A percentile compares a stretch with the other conserved stretches of the same genome.
Conservation (phyloP, 2,797 vertebrate genomes). For the Peromyscus aztecus region DNA sequence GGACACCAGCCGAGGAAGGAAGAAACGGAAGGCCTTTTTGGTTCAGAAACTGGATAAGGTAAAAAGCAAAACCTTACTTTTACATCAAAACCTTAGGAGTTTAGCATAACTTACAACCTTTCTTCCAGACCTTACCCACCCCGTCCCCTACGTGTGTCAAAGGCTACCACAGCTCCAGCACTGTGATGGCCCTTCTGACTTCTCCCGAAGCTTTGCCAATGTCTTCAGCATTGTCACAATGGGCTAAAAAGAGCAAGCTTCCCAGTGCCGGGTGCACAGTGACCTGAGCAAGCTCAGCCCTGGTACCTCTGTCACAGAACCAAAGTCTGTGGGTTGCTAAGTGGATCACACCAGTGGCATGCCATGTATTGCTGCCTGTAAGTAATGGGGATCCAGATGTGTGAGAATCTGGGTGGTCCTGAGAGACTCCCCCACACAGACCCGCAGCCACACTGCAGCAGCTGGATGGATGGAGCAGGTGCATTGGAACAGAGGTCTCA, state of each 20-base stretch:
- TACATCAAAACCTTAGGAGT: not conserved
- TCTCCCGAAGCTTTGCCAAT: constrained; percentile 29
- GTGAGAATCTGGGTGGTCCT: constrained; percentile 60
- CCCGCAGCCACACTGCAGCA: constrained; percentile 3
- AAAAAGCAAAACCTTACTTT: not conserved
- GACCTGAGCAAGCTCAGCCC: not conserved
- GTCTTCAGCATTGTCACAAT: not conserved
- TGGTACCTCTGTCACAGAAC: not conserved
- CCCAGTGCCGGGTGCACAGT: not conserved
- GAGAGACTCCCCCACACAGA: not conserved
- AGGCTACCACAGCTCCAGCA: not conserved
- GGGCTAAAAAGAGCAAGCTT: constrained; percentile 8
- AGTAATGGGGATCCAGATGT: constrained; percentile 49
- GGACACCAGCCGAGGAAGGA: not conserved
- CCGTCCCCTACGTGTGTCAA: not conserved
- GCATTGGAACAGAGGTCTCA: constrained; percentile 43
- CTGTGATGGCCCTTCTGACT: not conserved
- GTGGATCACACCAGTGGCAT: constrained; percentile 34
- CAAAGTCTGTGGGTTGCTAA: not conserved
- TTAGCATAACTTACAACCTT: not conserved
- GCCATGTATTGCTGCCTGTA: not conserved
- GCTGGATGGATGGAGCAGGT: constrained; percentile 40
- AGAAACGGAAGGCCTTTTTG: not conserved
- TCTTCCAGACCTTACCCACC: not conserved
- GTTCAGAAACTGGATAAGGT: not conserved